Conservation (phyloP, 2,113 vertebrate genomes). For the Etheostoma cragini region DNA sequence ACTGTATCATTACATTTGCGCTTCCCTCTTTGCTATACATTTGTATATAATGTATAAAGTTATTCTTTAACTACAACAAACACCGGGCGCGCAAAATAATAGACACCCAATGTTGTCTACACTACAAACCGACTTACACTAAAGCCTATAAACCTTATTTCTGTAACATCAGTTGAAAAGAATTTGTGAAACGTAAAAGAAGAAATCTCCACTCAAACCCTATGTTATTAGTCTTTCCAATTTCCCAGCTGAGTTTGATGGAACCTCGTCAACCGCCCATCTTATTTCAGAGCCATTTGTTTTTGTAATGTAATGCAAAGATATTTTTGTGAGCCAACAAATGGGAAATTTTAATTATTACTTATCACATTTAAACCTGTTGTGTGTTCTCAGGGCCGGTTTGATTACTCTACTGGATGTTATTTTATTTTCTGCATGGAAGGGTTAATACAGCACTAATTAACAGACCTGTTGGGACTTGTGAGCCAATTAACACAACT, state of each 20-base stretch:
- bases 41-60: background rate
- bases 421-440: background rate
- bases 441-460: constrained; percentile 3
- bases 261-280: background rate
- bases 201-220: background rate
- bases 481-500: constrained; percentile 10
- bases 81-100: background rate
- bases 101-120: background rate
- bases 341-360: background rate
- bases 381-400: background rate
- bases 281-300: too few relatives aligned
- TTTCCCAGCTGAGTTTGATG: background rate
- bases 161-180: background rate
- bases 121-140: background rate
- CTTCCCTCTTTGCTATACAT: background rate
- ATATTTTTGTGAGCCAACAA: background rate
- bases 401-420: background rate
- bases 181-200: too few relatives aligned
- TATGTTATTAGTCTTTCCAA: background rate
- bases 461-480: background rate
- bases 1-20: background rate
- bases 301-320: background rate
- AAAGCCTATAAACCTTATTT: background rate
- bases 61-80: constrained; percentile 8
- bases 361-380: background rate